Conservation (phyloP, 2,888 invertebrate genomes). For the Galeruca laticollis region DNA sequence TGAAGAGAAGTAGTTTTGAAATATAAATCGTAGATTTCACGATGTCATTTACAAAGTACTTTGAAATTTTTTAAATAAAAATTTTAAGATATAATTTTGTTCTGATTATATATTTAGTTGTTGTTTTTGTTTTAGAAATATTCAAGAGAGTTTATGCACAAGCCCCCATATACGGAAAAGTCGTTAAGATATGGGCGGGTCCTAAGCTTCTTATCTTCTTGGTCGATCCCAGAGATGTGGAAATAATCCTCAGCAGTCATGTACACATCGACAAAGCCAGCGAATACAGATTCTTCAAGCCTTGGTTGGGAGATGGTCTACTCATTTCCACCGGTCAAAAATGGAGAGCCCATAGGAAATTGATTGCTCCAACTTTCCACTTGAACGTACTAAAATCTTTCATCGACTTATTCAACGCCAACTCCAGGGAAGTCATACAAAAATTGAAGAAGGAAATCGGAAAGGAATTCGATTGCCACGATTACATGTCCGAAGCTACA, state of each 20-base stretch:
- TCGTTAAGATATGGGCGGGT: constrained; percentile 81
- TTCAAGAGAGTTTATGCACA: constrained; percentile 73
- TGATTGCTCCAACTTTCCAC: constrained; percentile 90
- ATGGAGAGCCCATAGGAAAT: constrained; percentile 87
- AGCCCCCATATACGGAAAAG: constrained; percentile 71
- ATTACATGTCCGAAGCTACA: constrained; percentile 88
- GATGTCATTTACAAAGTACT: too few relatives aligned
- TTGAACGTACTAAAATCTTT: constrained; percentile 88
- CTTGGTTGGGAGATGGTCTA: constrained; percentile 86
- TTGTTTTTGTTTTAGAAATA: constrained; percentile 72
- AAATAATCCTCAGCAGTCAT: constrained; percentile 82
- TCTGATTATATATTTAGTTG: too few relatives aligned
- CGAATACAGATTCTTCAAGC: constrained; percentile 84
- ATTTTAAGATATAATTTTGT: too few relatives aligned
- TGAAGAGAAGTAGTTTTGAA: too few relatives aligned
- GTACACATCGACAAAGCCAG: constrained; percentile 83
- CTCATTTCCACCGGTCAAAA: constrained; percentile 87
- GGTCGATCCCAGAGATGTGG: constrained; percentile 82
- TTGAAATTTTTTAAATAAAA: too few relatives aligned
- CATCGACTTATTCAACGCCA: constrained; percentile 87
- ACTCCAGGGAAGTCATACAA: constrained; percentile 80
- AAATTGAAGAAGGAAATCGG: constrained; percentile 78
- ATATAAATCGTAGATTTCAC: too few relatives aligned
- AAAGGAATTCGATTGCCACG: constrained; percentile 83
- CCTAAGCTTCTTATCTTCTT: constrained; percentile 81